These are phyloP conservation scores for Antrozous pallidus DNA, from an alignment of 2,797 vertebrate genomes.

Conservation along the genomic window DNA sequence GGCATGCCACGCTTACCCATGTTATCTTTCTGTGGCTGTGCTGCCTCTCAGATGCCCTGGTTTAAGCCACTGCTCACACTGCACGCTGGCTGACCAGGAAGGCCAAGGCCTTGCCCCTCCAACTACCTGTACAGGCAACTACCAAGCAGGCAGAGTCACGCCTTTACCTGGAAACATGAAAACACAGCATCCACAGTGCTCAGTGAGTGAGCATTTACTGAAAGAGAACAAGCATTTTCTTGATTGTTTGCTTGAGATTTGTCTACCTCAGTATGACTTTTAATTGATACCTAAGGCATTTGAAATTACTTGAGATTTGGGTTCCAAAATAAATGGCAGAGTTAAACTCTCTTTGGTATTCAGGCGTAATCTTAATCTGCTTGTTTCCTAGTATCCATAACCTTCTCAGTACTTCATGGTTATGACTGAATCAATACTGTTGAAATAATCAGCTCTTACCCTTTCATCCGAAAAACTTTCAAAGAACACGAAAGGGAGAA, in stretches of 20 bases:
- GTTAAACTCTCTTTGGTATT: slow-evolving; percentile 67
- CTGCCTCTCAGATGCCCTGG: neutral
- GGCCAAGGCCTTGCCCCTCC: neutral
- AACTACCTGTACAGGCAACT: neutral
- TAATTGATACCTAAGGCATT: slow-evolving; percentile 47
- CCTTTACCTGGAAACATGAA: neutral
- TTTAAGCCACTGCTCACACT: neutral
- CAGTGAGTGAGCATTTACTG: neutral
- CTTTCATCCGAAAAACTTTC: neutral
- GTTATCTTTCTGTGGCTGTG: neutral
- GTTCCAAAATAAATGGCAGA: neutral
- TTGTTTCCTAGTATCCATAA: neutral
- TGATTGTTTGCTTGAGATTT: neutral
- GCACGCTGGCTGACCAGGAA: neutral
- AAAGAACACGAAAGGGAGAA: neutral
- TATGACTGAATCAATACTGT: neutral
- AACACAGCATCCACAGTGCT: neutral
- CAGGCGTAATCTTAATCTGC: neutral
- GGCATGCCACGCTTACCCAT: neutral
- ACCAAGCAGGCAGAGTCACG: neutral
- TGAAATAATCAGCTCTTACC: neutral
- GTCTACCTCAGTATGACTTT: neutral
- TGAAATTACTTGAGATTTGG: slow-evolving; percentile 17
- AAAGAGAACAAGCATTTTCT: neutral
- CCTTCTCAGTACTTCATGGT: neutral